Conservation (phyloP, 2,888 invertebrate species). For the Chloromyia formosa region DNA sequence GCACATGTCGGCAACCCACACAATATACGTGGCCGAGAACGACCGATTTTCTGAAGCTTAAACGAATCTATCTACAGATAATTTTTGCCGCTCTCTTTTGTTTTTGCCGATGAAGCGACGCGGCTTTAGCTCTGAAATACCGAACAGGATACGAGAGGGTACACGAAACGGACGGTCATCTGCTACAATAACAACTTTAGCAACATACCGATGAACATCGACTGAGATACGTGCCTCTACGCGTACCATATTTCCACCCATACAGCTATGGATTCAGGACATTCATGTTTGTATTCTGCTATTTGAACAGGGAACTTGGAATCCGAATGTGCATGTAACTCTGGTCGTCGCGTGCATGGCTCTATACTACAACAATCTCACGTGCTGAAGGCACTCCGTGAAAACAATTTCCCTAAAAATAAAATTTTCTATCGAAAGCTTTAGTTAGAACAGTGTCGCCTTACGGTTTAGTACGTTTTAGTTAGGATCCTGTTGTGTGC, state of each 20-base stretch:
- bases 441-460: slow-evolving; percentile 66
- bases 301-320: slow-evolving; percentile 12
- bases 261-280: slow-evolving; percentile 3
- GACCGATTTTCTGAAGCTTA: neutral
- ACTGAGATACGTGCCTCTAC: neutral
- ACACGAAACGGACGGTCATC: slow-evolving; percentile 19
- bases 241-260: slow-evolving; percentile 17
- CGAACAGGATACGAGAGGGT: slow-evolving; percentile 28
- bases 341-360: slow-evolving; percentile 42
- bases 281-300: slow-evolving; percentile 7
- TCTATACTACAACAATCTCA: slow-evolving; percentile 41
- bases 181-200: slow-evolving; percentile 25
- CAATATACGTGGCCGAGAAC: neutral
- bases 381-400: slow-evolving; percentile 39
- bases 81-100: slow-evolving; percentile 41
- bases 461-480: slow-evolving; percentile 65
- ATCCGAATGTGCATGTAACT: slow-evolving; percentile 43
- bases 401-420: slow-evolving; percentile 45
- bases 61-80: slow-evolving; percentile 2
- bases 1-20: neutral
- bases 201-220: too few relatives aligned
- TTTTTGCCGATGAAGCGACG: slow-evolving; percentile 28
- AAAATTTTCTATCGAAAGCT: slow-evolving; percentile 51
- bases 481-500: slow-evolving; percentile 56
- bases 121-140: slow-evolving; percentile 7